These are phyloP conservation scores for Acleris emargana DNA, from an alignment of 2,888 invertebrate genomes.

Conservation along the genomic window DNA sequence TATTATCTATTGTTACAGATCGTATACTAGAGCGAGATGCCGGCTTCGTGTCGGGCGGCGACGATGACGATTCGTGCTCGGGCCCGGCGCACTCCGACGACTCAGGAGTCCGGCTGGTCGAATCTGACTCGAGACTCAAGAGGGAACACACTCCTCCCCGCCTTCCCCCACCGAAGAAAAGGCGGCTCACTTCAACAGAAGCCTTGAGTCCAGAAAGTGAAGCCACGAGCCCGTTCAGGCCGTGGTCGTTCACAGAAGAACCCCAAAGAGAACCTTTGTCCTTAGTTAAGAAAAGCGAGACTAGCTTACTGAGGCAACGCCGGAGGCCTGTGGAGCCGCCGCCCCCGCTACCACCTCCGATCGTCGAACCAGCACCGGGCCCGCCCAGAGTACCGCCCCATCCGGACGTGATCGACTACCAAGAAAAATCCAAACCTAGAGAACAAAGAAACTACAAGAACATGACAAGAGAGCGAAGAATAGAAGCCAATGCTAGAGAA, in stretches of 20 bases:
- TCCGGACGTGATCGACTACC: constrained; percentile 72
- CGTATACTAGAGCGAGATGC: constrained; percentile 85
- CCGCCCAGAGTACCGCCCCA: constrained; percentile 81
- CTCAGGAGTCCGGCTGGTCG: constrained; percentile 76
- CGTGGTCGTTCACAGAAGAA: constrained; percentile 85
- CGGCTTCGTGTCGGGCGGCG: constrained; percentile 89
- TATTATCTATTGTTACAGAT: constrained; percentile 76
- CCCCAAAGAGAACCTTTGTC: constrained; percentile 87
- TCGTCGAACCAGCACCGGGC: constrained; percentile 56
- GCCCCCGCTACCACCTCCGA: constrained; percentile 56
- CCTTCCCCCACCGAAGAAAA: constrained; percentile 87
- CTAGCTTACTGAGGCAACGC: constrained; percentile 63
- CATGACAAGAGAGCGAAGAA: constrained; percentile 95
- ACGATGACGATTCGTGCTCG: constrained; percentile 86
- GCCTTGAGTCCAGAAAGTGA: constrained; percentile 67
- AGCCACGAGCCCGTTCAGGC: constrained; percentile 83
- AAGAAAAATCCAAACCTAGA: constrained; percentile 65
- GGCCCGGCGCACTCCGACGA: constrained; percentile 81
- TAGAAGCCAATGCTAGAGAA: constrained; percentile 97
- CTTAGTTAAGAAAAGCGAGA: constrained; percentile 80
- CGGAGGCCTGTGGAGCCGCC: constrained; percentile 66
- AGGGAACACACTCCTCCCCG: constrained; percentile 72
- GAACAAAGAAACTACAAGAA: constrained; percentile 96
- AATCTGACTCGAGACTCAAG: constrained; percentile 81
- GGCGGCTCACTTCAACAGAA: constrained; percentile 79